These are phyloP conservation scores for Clavelina lepadiformis DNA, from an alignment of 23 tunicate species.

Conservation along the genomic window DNA sequence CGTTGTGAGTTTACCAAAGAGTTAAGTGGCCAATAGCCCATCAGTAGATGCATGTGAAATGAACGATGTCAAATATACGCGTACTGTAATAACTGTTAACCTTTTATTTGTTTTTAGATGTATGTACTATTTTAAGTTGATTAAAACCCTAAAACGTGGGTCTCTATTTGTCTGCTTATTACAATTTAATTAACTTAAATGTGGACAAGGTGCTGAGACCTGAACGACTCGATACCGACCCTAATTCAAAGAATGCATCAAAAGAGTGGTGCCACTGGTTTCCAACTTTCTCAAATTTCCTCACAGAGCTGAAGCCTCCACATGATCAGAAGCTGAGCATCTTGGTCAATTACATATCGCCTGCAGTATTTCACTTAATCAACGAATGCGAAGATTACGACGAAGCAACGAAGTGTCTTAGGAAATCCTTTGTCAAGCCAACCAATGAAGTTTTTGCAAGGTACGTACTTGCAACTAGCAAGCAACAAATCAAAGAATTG, in stretches of 20 bases:
- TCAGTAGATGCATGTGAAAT: too few species aligned
- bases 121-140: slow-evolving; percentile 9
- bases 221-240: slow-evolving; percentile 5
- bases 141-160: slow-evolving; percentile 1
- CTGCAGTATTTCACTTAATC: neutral
- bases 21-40: too few species aligned
- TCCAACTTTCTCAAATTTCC: slow-evolving; percentile 9
- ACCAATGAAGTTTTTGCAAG: slow-evolving; percentile 4
- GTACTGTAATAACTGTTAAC: too few species aligned
- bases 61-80: too few species aligned
- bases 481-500: neutral
- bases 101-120: too few species aligned
- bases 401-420: neutral
- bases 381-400: slow-evolving; percentile 1
- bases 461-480: slow-evolving; percentile 8
- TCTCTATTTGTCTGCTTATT: neutral
- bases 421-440: slow-evolving; percentile 2
- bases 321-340: neutral
- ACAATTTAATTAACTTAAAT: slow-evolving; percentile 3
- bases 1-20: too few species aligned
- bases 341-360: slow-evolving; percentile 10
- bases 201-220: slow-evolving; percentile 15
- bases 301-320: neutral
- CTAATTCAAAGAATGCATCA: slow-evolving; percentile 4
- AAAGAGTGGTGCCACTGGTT: neutral